Conservation (phyloP, 1,140 invertebrate genomes). For the Papilio aristodemus region DNA sequence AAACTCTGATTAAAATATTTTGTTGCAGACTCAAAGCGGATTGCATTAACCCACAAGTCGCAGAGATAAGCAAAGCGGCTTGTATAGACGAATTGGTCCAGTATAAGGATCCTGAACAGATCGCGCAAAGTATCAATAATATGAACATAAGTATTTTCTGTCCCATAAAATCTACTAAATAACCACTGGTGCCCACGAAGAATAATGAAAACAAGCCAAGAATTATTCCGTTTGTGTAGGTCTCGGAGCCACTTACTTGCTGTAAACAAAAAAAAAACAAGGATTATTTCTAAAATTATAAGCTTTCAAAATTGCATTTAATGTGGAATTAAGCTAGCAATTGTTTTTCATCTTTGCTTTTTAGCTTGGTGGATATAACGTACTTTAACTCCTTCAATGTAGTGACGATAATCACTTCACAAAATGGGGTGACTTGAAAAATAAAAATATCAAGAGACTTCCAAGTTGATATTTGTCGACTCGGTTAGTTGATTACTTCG, state of each 20-base stretch:
- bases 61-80: constrained; percentile 57
- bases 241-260: constrained; percentile 56
- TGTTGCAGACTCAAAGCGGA: constrained; percentile 52
- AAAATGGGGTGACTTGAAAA: no score
- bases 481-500: no score
- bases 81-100: constrained; percentile 50
- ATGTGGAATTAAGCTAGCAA: no score
- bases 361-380: no score
- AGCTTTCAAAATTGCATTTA: background rate
- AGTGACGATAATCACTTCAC: no score
- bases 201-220: constrained; percentile 48
- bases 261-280: constrained; percentile 40
- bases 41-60: constrained; percentile 57
- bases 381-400: no score
- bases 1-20: constrained; percentile 55
- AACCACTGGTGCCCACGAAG: constrained; percentile 45
- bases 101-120: constrained; percentile 46
- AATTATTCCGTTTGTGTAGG: constrained; percentile 58
- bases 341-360: no score
- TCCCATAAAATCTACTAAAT: constrained; percentile 46
- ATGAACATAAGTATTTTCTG: constrained; percentile 54
- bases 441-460: no score
- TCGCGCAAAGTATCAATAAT: constrained; percentile 41
- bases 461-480: no score
- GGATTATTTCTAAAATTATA: background rate